Evolutionary conservation across 2,888 invertebrate genomes (phyloP), one percentile per base, ranked within the genome.

Genomic region (Pammene aurita): DNA sequence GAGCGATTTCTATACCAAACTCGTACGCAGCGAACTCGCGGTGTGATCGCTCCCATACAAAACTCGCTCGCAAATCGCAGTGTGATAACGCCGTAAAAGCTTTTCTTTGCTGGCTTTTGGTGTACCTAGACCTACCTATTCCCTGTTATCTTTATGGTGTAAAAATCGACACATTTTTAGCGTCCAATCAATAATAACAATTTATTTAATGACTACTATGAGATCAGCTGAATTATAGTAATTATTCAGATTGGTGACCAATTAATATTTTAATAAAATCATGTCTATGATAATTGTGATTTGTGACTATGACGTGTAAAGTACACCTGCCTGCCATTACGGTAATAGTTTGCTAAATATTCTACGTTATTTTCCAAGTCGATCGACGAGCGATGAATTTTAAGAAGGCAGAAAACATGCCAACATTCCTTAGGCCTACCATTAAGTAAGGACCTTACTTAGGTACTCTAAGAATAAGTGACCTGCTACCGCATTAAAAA

Each of bases 341-440:
- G 44, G 44, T 14, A 42, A 56, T 14, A 58, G 34, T 58, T 46
- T 58, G 58, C 34, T 34, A 60, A 60, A 60, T 46, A 60, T 60
- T 46, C 42, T 57, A 42, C 5, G 42, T 38, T 34, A 60, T 46
- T 60, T 58, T 46, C 44, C 34, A 44, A 14, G 44, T 16, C n/a
- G 26, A 46, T 44, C 14, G 34, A 46, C 58, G 44, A 34, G 44
- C 9, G 34, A 44, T 34, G 58, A 60, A 60, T 60, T 60, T 60
- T 46, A 60, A 60, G 34, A 26, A 60, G 58, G 58, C 46, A 60
- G 44, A 46, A 26, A 14, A 60, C 14, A 5, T 60, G 58, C 44
- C 57, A 60, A 60, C 44, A 60, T 46, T 60, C 44, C 58, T 34
- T 11, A 13, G 58, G 7, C 11, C 26, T 60, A 34, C 44, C 42